phyloP scores from a whole-genome alignment of 1,140 invertebrate species.

The Drosophila simulans region DNA sequence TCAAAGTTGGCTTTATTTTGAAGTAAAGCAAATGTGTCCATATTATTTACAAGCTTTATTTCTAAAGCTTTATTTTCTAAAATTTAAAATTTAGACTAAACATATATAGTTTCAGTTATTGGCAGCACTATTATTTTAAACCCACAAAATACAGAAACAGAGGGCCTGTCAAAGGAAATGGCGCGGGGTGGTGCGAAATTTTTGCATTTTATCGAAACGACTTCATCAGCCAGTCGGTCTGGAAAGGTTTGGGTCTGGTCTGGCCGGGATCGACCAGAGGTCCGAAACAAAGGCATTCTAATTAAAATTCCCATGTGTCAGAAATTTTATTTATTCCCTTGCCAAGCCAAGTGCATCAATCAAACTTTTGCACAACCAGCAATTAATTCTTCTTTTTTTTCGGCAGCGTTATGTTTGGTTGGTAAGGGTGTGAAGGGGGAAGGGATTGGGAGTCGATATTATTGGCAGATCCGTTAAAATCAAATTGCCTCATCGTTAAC shows the following conservation, averaged over 20 bases:
- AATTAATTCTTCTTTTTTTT: conserved; percentile 43
- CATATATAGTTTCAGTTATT: too few species aligned
- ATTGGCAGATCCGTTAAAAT: conserved; percentile 34
- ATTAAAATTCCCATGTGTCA: conserved; percentile 72
- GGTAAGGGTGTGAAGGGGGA: conserved; percentile 9
- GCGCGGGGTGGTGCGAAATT: conserved; percentile 9
- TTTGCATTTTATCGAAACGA: conserved; percentile 56
- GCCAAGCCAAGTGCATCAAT: conserved; percentile 56
- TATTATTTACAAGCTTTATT: background rate
- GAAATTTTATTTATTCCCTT: conserved; percentile 54
- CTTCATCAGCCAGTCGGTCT: conserved; percentile 42
- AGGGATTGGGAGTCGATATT: background rate
- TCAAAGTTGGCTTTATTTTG: background rate
- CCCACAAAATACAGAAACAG: background rate
- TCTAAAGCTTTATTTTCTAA: too few species aligned
- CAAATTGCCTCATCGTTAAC: conserved; percentile 58
- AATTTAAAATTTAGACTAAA: too few species aligned
- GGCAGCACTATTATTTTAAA: too few species aligned
- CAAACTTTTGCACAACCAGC: conserved; percentile 65
- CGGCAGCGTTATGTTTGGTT: background rate
- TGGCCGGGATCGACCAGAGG: conserved; percentile 9
- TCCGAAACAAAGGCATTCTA: conserved; percentile 65
- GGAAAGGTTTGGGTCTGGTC: background rate
- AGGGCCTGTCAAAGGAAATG: background rate
- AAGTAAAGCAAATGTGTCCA: background rate